These are phyloP conservation scores for Strongylocentrotus purpuratus DNA, from an alignment of 35 echinoderm and acorn worm genomes.

Conservation along the genomic window DNA sequence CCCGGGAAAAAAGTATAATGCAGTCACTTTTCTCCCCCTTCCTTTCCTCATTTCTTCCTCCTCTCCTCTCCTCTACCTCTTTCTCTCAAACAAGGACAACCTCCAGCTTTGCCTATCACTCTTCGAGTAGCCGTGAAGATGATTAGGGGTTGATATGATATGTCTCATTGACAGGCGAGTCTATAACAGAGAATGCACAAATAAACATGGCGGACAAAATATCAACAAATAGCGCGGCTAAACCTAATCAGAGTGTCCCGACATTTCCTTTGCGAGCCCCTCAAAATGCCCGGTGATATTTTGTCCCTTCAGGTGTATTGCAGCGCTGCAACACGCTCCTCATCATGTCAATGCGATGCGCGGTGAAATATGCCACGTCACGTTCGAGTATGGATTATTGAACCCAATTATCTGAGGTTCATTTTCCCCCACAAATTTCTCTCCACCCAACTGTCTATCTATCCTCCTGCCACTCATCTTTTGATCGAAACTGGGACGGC, in stretches of 20 bases:
- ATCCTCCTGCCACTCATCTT: neutral
- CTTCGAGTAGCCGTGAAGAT: neutral
- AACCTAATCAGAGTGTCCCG: slow-evolving; percentile 21
- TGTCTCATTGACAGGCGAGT: slow-evolving; percentile 32
- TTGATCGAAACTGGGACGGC: neutral
- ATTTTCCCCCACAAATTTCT: neutral
- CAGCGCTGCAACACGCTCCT: neutral
- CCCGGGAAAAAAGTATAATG: too few species aligned
- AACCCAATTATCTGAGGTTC: slow-evolving; percentile 13
- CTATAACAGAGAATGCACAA: slow-evolving; percentile 20
- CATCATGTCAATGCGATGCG: neutral
- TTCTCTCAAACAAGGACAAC: neutral
- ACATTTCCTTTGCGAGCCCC: neutral
- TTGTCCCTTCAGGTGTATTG: neutral
- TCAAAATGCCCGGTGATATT: neutral
- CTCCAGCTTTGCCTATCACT: slow-evolving; percentile 11
- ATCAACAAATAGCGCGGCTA: slow-evolving; percentile 11
- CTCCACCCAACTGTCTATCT: neutral
- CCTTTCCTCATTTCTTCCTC: neutral
- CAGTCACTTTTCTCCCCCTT: neutral
- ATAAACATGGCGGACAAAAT: slow-evolving; percentile 33
- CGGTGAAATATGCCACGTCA: neutral
- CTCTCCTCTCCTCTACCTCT: neutral
- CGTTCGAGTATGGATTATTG: slow-evolving; percentile 11
- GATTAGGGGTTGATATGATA: slow-evolving; percentile 35